A percentile compares a stretch with the other conserved stretches of the same genome.
Conservation (phyloP, 2,888 invertebrate species). For the Drosophila sordidula region DNA sequence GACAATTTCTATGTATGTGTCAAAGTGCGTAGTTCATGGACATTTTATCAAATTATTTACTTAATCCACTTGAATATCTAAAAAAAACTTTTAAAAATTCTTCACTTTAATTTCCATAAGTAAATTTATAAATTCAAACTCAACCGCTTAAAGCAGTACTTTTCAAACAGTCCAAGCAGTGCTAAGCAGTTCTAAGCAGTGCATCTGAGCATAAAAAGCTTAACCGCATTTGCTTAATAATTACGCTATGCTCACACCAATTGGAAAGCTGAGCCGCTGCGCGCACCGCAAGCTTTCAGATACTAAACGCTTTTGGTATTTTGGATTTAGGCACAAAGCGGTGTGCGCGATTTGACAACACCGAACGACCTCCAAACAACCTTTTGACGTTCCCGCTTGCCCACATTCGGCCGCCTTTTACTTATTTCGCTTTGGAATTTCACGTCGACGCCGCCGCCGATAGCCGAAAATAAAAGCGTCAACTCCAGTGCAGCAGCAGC, state of each 20-base stretch:
- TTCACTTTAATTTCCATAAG: too few species aligned
- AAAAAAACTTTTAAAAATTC: background rate
- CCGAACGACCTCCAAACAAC: constrained; percentile 82
- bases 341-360: constrained; percentile 51
- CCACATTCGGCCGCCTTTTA: constrained; percentile 50
- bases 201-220: constrained; percentile 5
- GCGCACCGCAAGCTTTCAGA: constrained; percentile 36
- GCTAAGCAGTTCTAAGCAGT: constrained; percentile 8
- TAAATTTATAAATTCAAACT: background rate
- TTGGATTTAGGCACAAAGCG: constrained; percentile 49
- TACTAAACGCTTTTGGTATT: constrained; percentile 47
- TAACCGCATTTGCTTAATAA: background rate
- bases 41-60: background rate
- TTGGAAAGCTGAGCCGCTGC: constrained; percentile 1
- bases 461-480: constrained; percentile 77
- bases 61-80: background rate
- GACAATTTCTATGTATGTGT: too few species aligned
- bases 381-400: constrained; percentile 82
- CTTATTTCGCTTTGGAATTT: constrained; percentile 76
- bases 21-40: too few species aligned
- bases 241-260: background rate
- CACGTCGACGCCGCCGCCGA: constrained; percentile 47
- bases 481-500: constrained; percentile 83
- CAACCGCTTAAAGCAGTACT: background rate
- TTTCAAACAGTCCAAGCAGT: constrained; percentile 1